phyloP scores from a whole-genome alignment of 2,888 invertebrate species.

The Nephrocerus scutellatus region DNA sequence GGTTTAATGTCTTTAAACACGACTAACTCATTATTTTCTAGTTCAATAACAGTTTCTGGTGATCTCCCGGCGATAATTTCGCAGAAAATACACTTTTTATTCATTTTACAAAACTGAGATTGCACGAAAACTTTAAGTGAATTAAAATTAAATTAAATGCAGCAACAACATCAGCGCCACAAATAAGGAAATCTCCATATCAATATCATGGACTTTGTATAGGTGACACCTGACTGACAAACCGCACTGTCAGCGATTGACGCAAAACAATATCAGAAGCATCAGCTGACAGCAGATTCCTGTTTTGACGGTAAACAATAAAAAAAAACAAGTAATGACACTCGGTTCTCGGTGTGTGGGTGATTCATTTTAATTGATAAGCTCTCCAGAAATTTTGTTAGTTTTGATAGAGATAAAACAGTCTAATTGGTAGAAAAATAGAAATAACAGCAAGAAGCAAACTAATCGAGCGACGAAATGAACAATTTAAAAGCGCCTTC shows the following conservation, averaged over 20 bases:
- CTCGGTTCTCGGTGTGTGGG: constrained; percentile 1
- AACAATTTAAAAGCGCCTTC: constrained; percentile 45
- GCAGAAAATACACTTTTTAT: constrained; percentile 70
- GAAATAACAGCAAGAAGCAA: not conserved
- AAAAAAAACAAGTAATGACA: not conserved
- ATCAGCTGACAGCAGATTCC: no score
- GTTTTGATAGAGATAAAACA: not conserved
- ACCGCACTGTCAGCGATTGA: no score
- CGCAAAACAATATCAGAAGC: no score
- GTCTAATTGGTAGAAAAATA: not conserved
- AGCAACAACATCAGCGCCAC: no score
- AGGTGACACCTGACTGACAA: no score
- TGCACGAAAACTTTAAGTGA: no score
- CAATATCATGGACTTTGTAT: no score
- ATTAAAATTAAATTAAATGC: no score
- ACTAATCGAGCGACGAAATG: constrained; percentile 28
- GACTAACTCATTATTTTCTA: constrained; percentile 66
- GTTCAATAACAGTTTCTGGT: constrained; percentile 55
- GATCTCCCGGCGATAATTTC: constrained; percentile 60
- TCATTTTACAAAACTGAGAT: no score
- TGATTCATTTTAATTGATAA: constrained; percentile 10
- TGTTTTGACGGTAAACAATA: no score
- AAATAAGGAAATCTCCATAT: no score
- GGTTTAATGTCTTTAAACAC: constrained; percentile 81
- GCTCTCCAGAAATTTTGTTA: not conserved